These are phyloP conservation scores for Apoderus coryli DNA, from an alignment of 2,888 invertebrate species.

Conservation along the genomic window DNA sequence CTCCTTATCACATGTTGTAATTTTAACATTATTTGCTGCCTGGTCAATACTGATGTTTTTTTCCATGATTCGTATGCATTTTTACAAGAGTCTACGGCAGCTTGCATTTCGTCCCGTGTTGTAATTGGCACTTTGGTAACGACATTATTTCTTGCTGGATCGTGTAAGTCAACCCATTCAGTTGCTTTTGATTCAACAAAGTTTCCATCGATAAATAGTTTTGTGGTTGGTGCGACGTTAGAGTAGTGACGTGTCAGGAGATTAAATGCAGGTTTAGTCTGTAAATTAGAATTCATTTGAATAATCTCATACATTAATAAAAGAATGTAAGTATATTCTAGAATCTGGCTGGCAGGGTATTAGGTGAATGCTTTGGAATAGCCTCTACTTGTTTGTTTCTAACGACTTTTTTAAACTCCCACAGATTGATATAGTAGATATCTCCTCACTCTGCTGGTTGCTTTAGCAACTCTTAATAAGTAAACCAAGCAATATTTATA, in stretches of 20 bases:
- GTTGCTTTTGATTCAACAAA: constrained; percentile 83
- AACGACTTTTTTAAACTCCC: too few species aligned
- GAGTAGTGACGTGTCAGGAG: constrained; percentile 22
- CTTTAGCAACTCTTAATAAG: too few species aligned
- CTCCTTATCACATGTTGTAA: constrained; percentile 72
- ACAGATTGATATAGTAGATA: too few species aligned
- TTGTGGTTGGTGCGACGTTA: constrained; percentile 48
- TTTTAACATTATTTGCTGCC: constrained; percentile 62
- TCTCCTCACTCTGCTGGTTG: too few species aligned
- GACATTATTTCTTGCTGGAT: constrained; percentile 86
- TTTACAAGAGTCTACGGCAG: constrained; percentile 76
- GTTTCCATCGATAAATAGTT: constrained; percentile 91
- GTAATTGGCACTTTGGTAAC: constrained; percentile 75
- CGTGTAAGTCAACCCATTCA: constrained; percentile 90
- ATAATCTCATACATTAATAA: constrained; percentile 6
- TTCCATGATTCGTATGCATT: constrained; percentile 70
- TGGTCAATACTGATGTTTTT: constrained; percentile 73
- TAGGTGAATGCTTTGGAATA: too few species aligned
- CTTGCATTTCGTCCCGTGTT: constrained; percentile 47
- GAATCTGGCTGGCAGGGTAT: too few species aligned
- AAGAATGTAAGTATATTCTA: constrained; percentile 3
- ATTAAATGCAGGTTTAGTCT: constrained; percentile 14
- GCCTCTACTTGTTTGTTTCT: too few species aligned
- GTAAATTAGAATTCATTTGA: constrained; percentile 10
- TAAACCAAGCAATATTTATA: too few species aligned